phyloP scores from a whole-genome alignment of 2,888 invertebrate species.

The Scaptomyza parva region DNA sequence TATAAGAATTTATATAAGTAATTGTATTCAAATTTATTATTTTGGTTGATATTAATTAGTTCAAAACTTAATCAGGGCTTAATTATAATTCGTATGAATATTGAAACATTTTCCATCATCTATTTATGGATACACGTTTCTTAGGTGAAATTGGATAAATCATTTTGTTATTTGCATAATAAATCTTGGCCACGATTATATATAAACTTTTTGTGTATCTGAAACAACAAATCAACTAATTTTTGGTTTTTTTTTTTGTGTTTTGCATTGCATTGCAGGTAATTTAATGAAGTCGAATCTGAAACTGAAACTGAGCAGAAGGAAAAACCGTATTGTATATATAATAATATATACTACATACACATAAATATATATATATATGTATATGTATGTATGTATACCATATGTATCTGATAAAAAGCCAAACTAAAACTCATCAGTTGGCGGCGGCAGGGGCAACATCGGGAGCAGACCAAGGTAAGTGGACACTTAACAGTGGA shows the following conservation, averaged over 20 bases:
- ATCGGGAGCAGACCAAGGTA: constrained; percentile 34
- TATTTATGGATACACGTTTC: too few species aligned
- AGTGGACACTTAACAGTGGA: constrained; percentile 20
- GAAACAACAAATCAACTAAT: constrained; percentile 1
- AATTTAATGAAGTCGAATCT: constrained; percentile 28
- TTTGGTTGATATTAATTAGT: too few species aligned
- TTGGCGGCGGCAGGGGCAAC: constrained; percentile 23
- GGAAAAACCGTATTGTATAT: neutral
- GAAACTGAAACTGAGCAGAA: neutral
- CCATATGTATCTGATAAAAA: constrained; percentile 3
- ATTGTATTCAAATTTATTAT: too few species aligned
- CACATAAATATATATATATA: constrained; percentile 1
- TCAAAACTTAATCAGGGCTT: too few species aligned
- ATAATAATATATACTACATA: neutral
- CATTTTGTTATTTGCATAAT: too few species aligned
- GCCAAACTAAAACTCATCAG: constrained; percentile 27
- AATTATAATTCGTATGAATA: too few species aligned
- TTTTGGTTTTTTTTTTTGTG: constrained; percentile 17
- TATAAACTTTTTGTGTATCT: neutral
- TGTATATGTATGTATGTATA: neutral
- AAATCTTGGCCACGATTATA: too few species aligned
- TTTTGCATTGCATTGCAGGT: constrained; percentile 54
- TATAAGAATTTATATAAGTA: too few species aligned
- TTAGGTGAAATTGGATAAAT: too few species aligned
- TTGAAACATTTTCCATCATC: too few species aligned